Percentiles rank a stretch among this genome's conserved stretches.
Conservation (phyloP, 2,797 vertebrate species). For the Schizothorax lantsangensis region DNA sequence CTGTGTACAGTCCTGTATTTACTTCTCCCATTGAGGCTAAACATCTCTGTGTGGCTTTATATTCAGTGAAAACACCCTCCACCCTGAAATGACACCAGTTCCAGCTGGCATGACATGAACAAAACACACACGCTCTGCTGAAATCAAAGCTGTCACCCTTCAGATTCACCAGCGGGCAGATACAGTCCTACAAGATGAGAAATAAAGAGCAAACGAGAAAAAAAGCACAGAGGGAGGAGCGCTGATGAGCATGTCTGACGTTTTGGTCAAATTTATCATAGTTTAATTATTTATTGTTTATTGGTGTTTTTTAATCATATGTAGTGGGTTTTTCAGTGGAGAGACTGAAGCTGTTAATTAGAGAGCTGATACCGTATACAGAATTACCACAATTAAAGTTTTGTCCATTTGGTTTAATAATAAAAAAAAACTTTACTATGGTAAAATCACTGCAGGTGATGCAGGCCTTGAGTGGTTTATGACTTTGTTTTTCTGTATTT, state of each 20-base stretch:
- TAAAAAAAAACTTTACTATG: neutral
- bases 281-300: too few species aligned
- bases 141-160: conserved; percentile 45
- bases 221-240: too few species aligned
- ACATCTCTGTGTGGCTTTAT: neutral
- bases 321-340: neutral
- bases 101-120: conserved; percentile 29
- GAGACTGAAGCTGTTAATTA: neutral
- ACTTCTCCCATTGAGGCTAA: neutral
- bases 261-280: neutral
- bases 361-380: neutral
- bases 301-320: neutral
- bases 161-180: conserved; percentile 46
- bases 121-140: conserved; percentile 26
- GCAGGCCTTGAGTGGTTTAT: neutral
- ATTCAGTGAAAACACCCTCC: neutral
- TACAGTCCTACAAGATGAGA: neutral
- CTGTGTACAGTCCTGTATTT: neutral
- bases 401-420: neutral
- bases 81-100: neutral
- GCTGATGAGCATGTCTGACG: neutral
- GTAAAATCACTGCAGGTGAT: too few species aligned
- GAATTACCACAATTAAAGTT: neutral
- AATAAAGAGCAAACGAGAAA: neutral
- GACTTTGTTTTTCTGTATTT: neutral